phyloP scores from a whole-genome alignment of 2,113 vertebrate genomes.

The Orycteropus afer region DNA sequence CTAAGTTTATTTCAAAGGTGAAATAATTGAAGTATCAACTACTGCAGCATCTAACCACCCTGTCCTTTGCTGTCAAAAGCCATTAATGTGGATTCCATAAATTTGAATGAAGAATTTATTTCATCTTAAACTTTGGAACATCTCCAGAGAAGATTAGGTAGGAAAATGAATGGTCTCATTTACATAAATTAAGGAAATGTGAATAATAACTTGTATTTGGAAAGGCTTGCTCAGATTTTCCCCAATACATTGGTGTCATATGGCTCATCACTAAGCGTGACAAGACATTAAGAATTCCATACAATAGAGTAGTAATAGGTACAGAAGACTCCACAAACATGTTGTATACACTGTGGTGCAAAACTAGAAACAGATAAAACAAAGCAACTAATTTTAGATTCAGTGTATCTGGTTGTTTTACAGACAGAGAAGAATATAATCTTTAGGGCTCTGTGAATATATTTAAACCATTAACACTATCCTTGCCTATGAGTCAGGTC shows the following conservation, averaged over 20 bases:
- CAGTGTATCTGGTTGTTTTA: neutral
- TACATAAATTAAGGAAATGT: conserved; percentile 87
- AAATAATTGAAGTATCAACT: conserved; percentile 77
- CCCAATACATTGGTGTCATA: conserved; percentile 76
- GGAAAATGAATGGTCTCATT: conserved; percentile 84
- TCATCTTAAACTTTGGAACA: conserved; percentile 84
- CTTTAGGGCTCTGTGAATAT: neutral
- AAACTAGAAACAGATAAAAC: conserved; percentile 25
- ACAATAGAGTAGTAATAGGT: neutral
- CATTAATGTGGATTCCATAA: conserved; percentile 84
- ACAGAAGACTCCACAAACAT: neutral
- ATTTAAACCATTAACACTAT: neutral
- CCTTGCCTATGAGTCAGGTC: no score
- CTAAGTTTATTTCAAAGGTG: conserved; percentile 66
- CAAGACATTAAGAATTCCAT: conserved; percentile 26
- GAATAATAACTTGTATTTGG: conserved; percentile 81
- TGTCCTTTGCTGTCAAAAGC: conserved; percentile 81
- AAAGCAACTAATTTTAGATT: conserved; percentile 6
- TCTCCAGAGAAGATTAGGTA: conserved; percentile 85
- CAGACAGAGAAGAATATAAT: neutral
- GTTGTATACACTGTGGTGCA: neutral
- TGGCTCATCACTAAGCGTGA: conserved; percentile 64
- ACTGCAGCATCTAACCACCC: conserved; percentile 72
- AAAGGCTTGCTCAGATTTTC: conserved; percentile 78
- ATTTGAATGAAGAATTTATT: conserved; percentile 82